A percentile compares a stretch with the other conserved stretches of the same genome.
These are phyloP conservation scores for Scaptomyza pallida DNA, from an alignment of 1,140 invertebrate genomes.

Conservation along the genomic window DNA sequence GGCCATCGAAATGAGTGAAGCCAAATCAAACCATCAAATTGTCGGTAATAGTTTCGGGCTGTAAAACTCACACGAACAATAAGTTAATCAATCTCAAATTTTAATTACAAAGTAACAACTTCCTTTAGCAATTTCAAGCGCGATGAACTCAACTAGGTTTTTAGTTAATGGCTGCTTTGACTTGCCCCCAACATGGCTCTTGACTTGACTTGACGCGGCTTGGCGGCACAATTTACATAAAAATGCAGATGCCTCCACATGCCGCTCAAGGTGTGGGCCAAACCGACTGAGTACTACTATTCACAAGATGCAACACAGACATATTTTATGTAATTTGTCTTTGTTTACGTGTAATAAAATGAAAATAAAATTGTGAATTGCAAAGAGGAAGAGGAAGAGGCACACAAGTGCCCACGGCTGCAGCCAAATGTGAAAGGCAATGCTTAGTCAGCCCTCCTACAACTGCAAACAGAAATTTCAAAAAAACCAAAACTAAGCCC, in stretches of 20 bases:
- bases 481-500: constrained; percentile 9
- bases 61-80: constrained; percentile 82
- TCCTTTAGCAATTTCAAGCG: constrained; percentile 81
- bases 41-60: constrained; percentile 73
- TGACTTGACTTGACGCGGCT: constrained; percentile 38
- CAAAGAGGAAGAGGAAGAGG: constrained; percentile 40
- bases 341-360: constrained; percentile 82
- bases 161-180: constrained; percentile 54
- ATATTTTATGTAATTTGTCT: constrained; percentile 83
- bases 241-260: constrained; percentile 42
- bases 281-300: constrained; percentile 25
- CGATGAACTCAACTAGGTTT: constrained; percentile 64
- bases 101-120: constrained; percentile 83
- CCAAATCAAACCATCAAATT: constrained; percentile 76
- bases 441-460: constrained; percentile 60
- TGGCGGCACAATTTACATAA: constrained; percentile 74
- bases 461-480: too few relatives aligned
- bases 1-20: constrained; percentile 30
- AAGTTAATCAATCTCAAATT: constrained; percentile 82
- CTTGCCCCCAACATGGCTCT: too few relatives aligned
- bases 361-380: constrained; percentile 78
- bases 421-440: constrained; percentile 37
- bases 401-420: constrained; percentile 42
- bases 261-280: constrained; percentile 70
- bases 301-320: constrained; percentile 41